A percentile compares a stretch with the other conserved stretches of the same genome.
These are phyloP conservation scores for Drosophila kurseongensis DNA, from an alignment of 1,140 invertebrate species.

Conservation along the genomic window DNA sequence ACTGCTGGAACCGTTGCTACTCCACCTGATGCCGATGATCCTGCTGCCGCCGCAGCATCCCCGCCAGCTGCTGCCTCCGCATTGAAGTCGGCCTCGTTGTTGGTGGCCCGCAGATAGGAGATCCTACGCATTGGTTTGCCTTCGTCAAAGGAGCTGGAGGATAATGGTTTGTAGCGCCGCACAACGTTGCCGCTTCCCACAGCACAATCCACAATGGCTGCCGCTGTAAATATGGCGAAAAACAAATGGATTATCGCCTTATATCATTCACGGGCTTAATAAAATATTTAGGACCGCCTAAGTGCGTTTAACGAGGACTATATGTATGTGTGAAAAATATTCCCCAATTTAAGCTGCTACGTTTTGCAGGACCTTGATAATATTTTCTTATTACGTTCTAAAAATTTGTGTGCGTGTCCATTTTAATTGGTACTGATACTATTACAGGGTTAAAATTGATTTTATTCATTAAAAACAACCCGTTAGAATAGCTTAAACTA, in stretches of 20 bases:
- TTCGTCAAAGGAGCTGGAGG: slow-evolving; percentile 87
- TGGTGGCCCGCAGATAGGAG: slow-evolving; percentile 96
- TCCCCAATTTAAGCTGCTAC: background rate
- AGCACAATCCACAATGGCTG: slow-evolving; percentile 45
- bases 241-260: slow-evolving; percentile 1
- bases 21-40: background rate
- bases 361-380: slow-evolving; percentile 1
- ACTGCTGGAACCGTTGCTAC: background rate
- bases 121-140: slow-evolving; percentile 93
- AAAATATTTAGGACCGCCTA: slow-evolving; percentile 16
- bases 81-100: slow-evolving; percentile 85
- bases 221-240: slow-evolving; percentile 23
- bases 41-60: slow-evolving; percentile 17
- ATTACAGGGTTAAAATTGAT: background rate
- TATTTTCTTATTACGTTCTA: background rate
- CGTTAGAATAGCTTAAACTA: no score
- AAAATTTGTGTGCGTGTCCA: background rate
- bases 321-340: slow-evolving; percentile 21
- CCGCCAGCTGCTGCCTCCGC: slow-evolving; percentile 66
- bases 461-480: background rate
- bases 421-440: background rate
- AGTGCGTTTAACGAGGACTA: slow-evolving; percentile 4
- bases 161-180: slow-evolving; percentile 71
- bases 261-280: slow-evolving; percentile 2
- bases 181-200: slow-evolving; percentile 49